Conservation (phyloP, 2,113 vertebrate species). For the Hyaena hyaena region DNA sequence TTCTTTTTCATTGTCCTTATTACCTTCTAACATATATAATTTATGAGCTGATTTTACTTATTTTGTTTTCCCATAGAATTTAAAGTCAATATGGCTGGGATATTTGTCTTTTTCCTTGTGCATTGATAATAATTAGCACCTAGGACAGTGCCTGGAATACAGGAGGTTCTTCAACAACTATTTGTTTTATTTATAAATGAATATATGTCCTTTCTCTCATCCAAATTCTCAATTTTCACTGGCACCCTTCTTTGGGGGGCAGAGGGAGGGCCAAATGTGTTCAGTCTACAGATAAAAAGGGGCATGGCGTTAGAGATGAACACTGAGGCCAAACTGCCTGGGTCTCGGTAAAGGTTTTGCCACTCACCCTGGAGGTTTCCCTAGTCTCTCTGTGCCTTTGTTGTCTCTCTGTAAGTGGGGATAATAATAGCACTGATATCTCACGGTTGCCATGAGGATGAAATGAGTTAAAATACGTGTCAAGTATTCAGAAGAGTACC, state of each 20-base stretch:
- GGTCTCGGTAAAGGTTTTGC: not conserved
- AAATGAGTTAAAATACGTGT: not conserved
- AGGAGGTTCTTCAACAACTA: not conserved
- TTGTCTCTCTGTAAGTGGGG: not conserved
- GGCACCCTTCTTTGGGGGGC: not conserved
- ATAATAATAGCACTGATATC: not conserved
- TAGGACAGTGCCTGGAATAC: not conserved
- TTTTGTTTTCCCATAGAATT: not conserved
- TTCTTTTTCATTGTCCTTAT: not conserved
- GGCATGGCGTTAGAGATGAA: not conserved
- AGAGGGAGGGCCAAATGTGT: not conserved
- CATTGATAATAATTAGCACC: not conserved
- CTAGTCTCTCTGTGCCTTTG: not conserved
- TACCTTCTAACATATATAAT: not conserved
- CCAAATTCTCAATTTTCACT: not conserved
- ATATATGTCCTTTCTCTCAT: not conserved
- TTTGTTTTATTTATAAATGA: conserved; percentile 6
- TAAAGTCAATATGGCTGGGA: not conserved
- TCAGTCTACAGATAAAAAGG: not conserved
- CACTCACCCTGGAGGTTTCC: not conserved
- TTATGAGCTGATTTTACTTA: not conserved
- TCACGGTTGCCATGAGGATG: not conserved
- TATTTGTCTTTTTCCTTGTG: not conserved
- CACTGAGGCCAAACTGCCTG: not conserved
- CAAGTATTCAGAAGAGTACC: not conserved